Base-by-base conservation (phyloP, 2,888 invertebrate genomes). In the Nomada ruficornis region DNA sequence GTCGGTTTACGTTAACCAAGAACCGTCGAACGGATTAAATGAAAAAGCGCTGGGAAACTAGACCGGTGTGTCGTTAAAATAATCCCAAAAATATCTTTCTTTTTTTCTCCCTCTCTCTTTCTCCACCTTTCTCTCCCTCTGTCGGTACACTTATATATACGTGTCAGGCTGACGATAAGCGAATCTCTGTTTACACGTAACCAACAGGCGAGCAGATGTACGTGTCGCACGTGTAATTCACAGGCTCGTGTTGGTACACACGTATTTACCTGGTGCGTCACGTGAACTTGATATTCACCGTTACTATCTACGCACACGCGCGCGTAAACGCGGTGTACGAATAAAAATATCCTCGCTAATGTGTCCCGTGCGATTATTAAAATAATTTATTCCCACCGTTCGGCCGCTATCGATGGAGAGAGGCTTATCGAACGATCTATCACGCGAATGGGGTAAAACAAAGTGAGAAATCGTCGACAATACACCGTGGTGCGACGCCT, bases 111-210 rank as follows among this genome's bases (percentile, higher is more conserved):
- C 29, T 9, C 59, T 50, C 65, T 71, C 54, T 63, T n/a, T 52
- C 29, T 5, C 4, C 13, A 2, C 13, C 63, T 42, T 11, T 20
- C 23, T 57, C 23, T 44, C 20, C 9, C 59, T 44, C 60, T 23
- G 23, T 62, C 52, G 63, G 75, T 80, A 82, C 74, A 71, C 75
- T 80, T 82, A 81, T 70, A 83, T 83, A 80, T 85, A 83, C 82
- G 84, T 81, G 84, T 82, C 80, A 81, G 83, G 52, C 72, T 67
- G 83, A 60, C 88, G 88, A 88, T 89, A 88, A 88, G 86, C 83
- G 89, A 88, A 88, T 88, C 89, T 86, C 86, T 89, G 87, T 88
- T 88, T 89, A 86, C 84, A 89, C 86, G 84, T 86, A 88, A 89
- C 89, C 89, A 89, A 88, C 84, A 86, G 80, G 80, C 82, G 88